phyloP scores from a whole-genome alignment of 35 echinoderm and acorn worm species.

The Lytechinus variegatus region DNA sequence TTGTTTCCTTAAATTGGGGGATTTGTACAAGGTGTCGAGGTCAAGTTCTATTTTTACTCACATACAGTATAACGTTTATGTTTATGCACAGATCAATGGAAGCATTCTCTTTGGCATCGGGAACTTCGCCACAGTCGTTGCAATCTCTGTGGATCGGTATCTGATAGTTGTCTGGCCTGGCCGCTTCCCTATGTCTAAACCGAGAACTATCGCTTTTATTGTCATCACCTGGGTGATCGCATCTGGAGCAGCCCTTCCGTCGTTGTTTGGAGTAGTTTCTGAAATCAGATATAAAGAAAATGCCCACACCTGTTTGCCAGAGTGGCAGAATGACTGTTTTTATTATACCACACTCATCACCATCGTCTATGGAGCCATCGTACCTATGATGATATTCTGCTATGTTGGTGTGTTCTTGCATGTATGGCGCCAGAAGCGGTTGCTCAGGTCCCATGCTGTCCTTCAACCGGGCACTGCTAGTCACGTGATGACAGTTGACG shows the following conservation, averaged over 20 bases:
- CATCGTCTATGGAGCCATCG: neutral
- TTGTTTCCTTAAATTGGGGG: too few species aligned
- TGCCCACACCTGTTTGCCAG: conserved; percentile 3
- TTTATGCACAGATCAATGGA: neutral
- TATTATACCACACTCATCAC: neutral
- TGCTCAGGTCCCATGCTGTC: neutral
- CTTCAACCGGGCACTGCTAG: neutral
- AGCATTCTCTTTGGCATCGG: neutral
- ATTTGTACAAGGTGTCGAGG: too few species aligned
- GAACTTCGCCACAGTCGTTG: neutral
- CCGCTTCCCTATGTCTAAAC: neutral
- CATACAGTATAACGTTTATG: neutral
- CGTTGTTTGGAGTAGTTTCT: neutral
- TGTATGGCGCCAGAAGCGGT: neutral
- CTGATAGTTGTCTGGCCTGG: neutral
- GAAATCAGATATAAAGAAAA: neutral
- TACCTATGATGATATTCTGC: neutral
- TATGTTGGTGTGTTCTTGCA: neutral
- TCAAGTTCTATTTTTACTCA: too few species aligned
- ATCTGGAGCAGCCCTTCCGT: neutral
- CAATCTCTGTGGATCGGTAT: conserved; percentile 27
- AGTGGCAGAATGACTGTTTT: conserved; percentile 3
- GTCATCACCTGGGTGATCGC: neutral
- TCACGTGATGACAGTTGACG: neutral
- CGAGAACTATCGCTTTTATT: neutral